Evolutionary conservation across 2,113 vertebrate genomes (phyloP).

Genomic region (Tinamus guttatus): DNA sequence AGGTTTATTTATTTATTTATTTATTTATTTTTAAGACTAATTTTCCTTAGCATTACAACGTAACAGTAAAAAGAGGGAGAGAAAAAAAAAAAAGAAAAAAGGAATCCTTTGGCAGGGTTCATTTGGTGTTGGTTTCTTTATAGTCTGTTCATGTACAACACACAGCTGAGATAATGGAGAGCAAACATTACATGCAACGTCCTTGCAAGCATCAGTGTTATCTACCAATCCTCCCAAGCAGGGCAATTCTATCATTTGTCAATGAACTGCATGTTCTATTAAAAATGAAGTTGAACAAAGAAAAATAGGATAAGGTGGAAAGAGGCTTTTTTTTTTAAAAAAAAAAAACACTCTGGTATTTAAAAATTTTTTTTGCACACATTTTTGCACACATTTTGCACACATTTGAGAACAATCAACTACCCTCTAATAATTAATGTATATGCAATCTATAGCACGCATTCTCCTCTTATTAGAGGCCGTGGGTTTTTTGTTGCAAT

Average conservation of each 20-base stretch:
- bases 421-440: constrained; percentile 65
- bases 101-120: neutral
- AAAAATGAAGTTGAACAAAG: constrained; percentile 47
- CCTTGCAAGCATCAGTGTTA: neutral
- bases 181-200: constrained; percentile 15
- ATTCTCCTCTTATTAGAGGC: constrained; percentile 69
- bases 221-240: neutral
- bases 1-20: neutral
- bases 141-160: constrained; percentile 32
- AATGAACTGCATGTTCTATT: constrained; percentile 29
- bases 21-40: neutral
- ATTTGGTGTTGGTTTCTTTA: constrained; percentile 4
- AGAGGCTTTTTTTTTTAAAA: neutral
- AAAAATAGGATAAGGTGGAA: neutral
- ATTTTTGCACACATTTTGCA: constrained; percentile 53
- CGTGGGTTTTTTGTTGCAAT: constrained; percentile 77
- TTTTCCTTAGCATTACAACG: neutral
- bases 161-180: constrained; percentile 33
- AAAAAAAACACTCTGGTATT: neutral
- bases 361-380: constrained; percentile 33
- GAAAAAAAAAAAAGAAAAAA: neutral
- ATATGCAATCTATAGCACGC: constrained; percentile 55
- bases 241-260: neutral
- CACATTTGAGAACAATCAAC: constrained; percentile 64
- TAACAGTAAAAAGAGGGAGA: neutral